Conservation (phyloP, 1,140 invertebrate species). For the Papilio polyxenes region DNA sequence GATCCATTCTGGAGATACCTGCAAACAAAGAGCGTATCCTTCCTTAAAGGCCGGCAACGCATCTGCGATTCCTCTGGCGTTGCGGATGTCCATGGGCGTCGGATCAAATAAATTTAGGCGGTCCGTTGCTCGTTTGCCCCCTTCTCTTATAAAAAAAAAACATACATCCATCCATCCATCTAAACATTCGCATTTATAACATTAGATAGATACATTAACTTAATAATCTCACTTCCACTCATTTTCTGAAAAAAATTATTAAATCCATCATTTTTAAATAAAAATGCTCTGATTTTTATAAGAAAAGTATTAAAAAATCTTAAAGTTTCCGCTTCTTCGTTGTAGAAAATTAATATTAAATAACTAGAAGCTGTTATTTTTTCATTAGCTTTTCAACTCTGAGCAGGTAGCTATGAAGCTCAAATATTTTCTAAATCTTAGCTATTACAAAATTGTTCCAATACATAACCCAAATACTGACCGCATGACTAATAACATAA, state of each 20-base stretch:
- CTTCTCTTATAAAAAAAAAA: no score
- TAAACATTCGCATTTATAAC: no score
- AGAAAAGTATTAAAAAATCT: slow-evolving; percentile 60
- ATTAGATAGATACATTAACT: not conserved
- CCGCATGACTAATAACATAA: no score
- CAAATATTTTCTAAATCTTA: not conserved
- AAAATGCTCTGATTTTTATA: slow-evolving; percentile 56
- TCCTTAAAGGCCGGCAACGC: no score
- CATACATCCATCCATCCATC: no score
- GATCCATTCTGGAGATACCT: no score
- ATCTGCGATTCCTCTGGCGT: no score
- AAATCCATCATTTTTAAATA: slow-evolving; percentile 71
- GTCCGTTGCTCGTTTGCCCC: no score
- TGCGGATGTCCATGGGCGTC: no score
- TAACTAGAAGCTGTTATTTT: not conserved
- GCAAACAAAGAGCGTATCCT: no score
- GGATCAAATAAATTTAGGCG: no score
- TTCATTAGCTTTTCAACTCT: not conserved
- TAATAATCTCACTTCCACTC: slow-evolving; percentile 27
- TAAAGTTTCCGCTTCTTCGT: slow-evolving; percentile 68
- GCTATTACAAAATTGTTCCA: not conserved
- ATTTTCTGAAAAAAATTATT: slow-evolving; percentile 67
- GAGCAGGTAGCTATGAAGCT: not conserved
- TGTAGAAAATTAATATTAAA: slow-evolving; percentile 69
- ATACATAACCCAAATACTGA: no score